A percentile compares a stretch with the other conserved stretches of the same genome.
phyloP scores from a whole-genome alignment of 64 coral and sea anemone species.

The Platygyra sinensis region DNA sequence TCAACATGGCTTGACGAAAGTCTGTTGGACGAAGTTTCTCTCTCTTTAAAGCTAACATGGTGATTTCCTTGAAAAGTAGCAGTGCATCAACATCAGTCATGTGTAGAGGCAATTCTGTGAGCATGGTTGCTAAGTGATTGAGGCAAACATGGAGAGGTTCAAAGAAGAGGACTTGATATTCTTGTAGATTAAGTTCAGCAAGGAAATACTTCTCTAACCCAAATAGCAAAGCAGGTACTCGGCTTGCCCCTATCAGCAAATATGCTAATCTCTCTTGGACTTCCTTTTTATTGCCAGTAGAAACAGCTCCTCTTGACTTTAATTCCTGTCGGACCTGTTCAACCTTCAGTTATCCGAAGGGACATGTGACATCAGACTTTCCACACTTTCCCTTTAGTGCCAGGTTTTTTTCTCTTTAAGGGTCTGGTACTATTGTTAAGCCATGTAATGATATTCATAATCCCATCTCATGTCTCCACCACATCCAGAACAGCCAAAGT shows the following conservation, averaged over 20 bases:
- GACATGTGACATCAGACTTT: not conserved
- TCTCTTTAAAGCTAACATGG: too few relatives aligned
- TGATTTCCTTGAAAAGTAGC: too few relatives aligned
- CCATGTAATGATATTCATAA: not conserved
- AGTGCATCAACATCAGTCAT: too few relatives aligned
- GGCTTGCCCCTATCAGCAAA: not conserved
- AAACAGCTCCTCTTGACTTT: not conserved
- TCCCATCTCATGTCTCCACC: not conserved
- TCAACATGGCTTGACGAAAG: too few relatives aligned
- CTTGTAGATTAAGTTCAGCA: too few relatives aligned
- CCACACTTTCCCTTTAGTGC: not conserved
- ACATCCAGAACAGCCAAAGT: conserved; percentile 20
- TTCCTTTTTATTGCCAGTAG: not conserved
- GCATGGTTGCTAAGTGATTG: too few relatives aligned
- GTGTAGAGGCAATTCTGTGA: too few relatives aligned
- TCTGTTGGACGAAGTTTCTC: too few relatives aligned
- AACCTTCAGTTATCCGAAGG: conserved; percentile 21
- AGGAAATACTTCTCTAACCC: too few relatives aligned
- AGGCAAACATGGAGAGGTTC: too few relatives aligned
- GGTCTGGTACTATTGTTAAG: not conserved
- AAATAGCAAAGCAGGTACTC: too few relatives aligned
- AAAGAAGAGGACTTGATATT: too few relatives aligned
- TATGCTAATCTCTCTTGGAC: conserved; percentile 21
- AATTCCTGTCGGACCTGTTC: conserved; percentile 2
- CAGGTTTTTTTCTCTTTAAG: conserved; percentile 35